Evolutionary conservation across 2,797 vertebrate species (phyloP).

Genomic region (Pseudocheirus occidentalis): DNA sequence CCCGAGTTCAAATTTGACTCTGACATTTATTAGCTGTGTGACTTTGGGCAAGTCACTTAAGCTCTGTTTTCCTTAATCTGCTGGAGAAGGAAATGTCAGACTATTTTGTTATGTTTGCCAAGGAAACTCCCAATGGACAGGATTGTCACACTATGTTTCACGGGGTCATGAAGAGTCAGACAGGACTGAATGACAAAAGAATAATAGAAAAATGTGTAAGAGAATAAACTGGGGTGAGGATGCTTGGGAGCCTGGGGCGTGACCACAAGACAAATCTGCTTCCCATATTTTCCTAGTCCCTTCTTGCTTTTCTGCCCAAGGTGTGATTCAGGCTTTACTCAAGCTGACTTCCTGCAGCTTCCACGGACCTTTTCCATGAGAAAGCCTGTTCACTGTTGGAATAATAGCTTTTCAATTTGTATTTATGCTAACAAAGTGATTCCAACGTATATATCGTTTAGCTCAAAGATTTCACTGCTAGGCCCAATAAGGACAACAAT

Average conservation of each 20-base stretch:
- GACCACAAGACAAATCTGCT: not conserved
- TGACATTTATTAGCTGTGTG: not conserved
- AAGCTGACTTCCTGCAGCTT: not conserved
- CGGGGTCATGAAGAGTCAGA: not conserved
- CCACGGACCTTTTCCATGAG: not conserved
- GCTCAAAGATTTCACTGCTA: not conserved
- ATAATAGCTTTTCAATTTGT: not conserved
- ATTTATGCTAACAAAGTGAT: slow-evolving; percentile 9
- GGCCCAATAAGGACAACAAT: not conserved
- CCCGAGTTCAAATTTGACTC: not conserved
- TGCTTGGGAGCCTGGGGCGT: not conserved
- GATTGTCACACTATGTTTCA: not conserved
- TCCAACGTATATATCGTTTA: not conserved
- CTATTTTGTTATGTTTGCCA: not conserved
- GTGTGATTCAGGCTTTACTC: not conserved
- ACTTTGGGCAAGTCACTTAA: not conserved
- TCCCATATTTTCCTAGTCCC: not conserved
- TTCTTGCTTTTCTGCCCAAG: not conserved
- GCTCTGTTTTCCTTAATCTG: not conserved
- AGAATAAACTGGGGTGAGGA: not conserved
- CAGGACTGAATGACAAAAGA: not conserved
- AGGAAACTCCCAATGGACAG: not conserved
- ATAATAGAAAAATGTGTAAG: not conserved
- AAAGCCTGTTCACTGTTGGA: not conserved
- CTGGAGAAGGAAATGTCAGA: not conserved